Evolutionary conservation across 2,113 vertebrate species (phyloP).

Genomic region (Triplophysa dalaica): DNA sequence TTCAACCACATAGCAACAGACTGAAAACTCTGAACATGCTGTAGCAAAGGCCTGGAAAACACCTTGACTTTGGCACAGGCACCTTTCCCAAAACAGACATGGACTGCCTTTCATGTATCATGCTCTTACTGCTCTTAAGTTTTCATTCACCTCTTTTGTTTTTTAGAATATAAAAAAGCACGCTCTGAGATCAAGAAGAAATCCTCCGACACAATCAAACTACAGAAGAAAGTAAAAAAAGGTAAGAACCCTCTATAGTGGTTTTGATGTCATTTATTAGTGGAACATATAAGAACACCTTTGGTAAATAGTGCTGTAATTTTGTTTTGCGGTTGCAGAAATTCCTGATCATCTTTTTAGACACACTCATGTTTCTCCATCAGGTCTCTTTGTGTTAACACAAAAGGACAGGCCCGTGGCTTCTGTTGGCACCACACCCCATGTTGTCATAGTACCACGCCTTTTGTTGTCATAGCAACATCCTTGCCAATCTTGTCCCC

Average conservation of each 20-base stretch:
- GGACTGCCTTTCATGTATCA: not conserved
- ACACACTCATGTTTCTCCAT: not conserved
- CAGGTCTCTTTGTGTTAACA: conserved; percentile 17
- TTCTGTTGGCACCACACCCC: conserved; percentile 27
- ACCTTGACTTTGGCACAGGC: too few relatives aligned
- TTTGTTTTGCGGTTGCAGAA: not conserved
- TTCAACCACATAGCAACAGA: too few relatives aligned
- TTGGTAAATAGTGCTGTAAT: conserved; percentile 1
- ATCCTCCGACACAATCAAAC: conserved; percentile 82
- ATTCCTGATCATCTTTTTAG: not conserved
- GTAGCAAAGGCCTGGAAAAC: too few relatives aligned
- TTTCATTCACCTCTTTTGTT: not conserved
- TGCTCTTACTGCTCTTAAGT: not conserved
- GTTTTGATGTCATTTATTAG: not conserved
- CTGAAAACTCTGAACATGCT: too few relatives aligned
- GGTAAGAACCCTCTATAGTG: conserved; percentile 63
- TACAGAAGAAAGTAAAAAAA: conserved; percentile 85
- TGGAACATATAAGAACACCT: conserved; percentile 1
- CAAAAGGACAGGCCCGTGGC: conserved; percentile 27
- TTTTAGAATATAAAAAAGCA: conserved; percentile 80
- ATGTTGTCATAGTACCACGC: conserved; percentile 2
- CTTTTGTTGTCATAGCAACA: conserved; percentile 9
- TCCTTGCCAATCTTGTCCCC: not conserved
- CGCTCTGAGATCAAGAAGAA: conserved; percentile 83
- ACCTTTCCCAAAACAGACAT: too few relatives aligned